phyloP scores from a whole-genome alignment of 2,797 vertebrate genomes.

The Hypotaenidia okinawae region DNA sequence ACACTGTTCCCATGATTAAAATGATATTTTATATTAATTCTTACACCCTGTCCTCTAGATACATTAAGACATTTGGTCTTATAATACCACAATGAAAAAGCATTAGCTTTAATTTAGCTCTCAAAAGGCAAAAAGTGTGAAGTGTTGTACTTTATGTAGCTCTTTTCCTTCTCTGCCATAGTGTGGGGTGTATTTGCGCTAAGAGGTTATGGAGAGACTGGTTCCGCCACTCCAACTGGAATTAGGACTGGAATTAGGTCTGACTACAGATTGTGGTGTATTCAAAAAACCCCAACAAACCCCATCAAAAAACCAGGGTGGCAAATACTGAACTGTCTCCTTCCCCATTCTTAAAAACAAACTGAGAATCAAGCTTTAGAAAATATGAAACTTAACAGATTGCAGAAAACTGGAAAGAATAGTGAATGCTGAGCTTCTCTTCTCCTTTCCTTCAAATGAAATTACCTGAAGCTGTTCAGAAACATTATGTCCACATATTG shows the following conservation, averaged over 20 bases:
- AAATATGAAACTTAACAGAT: background rate
- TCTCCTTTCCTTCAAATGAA: background rate
- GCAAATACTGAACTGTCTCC: background rate
- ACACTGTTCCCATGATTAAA: background rate
- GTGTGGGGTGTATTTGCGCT: background rate
- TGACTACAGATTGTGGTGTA: background rate
- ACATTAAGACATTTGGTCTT: background rate
- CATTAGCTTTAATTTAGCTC: background rate
- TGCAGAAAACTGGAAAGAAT: background rate
- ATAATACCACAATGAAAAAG: background rate
- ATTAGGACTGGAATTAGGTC: background rate
- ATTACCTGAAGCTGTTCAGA: constrained; percentile 85
- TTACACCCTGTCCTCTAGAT: background rate
- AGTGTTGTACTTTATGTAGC: background rate
- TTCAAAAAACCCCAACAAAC: background rate
- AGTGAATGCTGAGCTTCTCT: background rate
- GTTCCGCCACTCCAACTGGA: background rate
- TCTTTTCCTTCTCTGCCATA: background rate
- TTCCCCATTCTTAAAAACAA: background rate
- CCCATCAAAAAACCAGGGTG: too few relatives aligned
- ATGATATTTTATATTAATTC: background rate
- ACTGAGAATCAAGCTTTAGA: background rate
- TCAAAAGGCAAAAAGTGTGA: background rate
- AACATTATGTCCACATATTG: constrained; percentile 46
- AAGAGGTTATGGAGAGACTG: background rate